These are phyloP conservation scores for Manacus vitellinus DNA, from an alignment of 2,113 vertebrate species.

Conservation along the genomic window DNA sequence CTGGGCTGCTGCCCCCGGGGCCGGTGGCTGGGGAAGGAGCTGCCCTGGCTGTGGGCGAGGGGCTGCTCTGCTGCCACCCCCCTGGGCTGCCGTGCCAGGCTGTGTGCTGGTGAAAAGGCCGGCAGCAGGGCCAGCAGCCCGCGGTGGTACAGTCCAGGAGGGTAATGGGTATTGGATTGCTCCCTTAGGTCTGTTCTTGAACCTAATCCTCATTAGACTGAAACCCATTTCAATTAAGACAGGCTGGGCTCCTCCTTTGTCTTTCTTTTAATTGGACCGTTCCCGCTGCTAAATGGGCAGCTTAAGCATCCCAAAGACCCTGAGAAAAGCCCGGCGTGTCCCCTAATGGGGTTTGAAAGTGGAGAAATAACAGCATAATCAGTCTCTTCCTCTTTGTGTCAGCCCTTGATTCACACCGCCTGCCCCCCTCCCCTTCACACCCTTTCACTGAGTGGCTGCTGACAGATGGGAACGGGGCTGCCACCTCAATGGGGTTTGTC, in stretches of 20 bases:
- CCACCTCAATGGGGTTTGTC: slow-evolving; percentile 81
- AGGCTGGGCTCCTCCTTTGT: slow-evolving; percentile 69
- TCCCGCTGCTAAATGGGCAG: slow-evolving; percentile 82
- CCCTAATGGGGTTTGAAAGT: slow-evolving; percentile 79
- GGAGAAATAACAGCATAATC: slow-evolving; percentile 85
- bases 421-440: slow-evolving; percentile 70
- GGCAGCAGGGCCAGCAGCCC: neutral
- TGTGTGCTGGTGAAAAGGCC: neutral
- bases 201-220: slow-evolving; percentile 71
- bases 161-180: slow-evolving; percentile 50
- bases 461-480: slow-evolving; percentile 85
- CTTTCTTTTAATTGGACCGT: slow-evolving; percentile 75
- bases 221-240: slow-evolving; percentile 84
- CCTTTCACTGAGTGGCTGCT: slow-evolving; percentile 79
- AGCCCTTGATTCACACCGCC: slow-evolving; percentile 13
- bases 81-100: too few relatives aligned
- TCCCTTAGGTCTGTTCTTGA: slow-evolving; percentile 68
- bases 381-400: slow-evolving; percentile 71
- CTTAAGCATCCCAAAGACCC: slow-evolving; percentile 78
- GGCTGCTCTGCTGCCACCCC: neutral
- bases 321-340: slow-evolving; percentile 67
- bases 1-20: neutral
- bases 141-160: neutral
- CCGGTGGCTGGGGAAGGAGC: neutral
- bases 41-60: neutral